Evolutionary conservation across 2,797 vertebrate genomes (phyloP).

Genomic region (Pogoniulus pusillus): DNA sequence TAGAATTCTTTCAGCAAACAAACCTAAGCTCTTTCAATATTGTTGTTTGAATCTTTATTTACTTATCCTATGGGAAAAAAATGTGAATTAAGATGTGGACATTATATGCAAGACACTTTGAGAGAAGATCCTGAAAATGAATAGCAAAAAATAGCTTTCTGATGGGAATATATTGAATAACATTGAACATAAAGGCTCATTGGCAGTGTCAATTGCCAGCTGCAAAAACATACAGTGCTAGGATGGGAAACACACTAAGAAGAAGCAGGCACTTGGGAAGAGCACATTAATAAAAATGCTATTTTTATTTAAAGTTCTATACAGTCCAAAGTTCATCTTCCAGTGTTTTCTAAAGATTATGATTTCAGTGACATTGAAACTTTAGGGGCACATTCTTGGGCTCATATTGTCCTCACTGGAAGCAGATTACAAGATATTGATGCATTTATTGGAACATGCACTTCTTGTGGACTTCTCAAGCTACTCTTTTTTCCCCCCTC

Average conservation of each 20-base stretch:
- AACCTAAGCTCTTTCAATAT: slow-evolving; percentile 18
- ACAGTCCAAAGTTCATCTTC: slow-evolving; percentile 48
- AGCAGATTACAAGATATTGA: not conserved
- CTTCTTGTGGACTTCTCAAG: not conserved
- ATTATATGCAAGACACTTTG: slow-evolving; percentile 65
- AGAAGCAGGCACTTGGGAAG: slow-evolving; percentile 63
- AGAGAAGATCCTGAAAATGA: slow-evolving; percentile 64
- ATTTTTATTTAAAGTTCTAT: slow-evolving; percentile 59
- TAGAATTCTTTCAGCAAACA: not conserved
- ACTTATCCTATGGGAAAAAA: slow-evolving; percentile 73
- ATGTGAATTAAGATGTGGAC: slow-evolving; percentile 55
- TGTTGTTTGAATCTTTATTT: slow-evolving; percentile 34
- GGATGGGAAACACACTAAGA: slow-evolving; percentile 54
- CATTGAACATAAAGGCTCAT: slow-evolving; percentile 67
- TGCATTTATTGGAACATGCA: not conserved
- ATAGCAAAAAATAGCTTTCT: slow-evolving; percentile 78
- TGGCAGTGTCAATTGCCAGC: slow-evolving; percentile 67
- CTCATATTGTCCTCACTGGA: not conserved
- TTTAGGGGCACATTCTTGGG: not conserved
- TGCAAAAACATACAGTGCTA: slow-evolving; percentile 65
- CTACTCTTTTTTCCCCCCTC: fast-evolving
- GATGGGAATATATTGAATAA: slow-evolving; percentile 67
- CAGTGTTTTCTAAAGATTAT: slow-evolving; percentile 20
- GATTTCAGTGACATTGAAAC: not conserved
- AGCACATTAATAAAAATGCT: slow-evolving; percentile 40